A percentile compares a stretch with the other conserved stretches of the same genome.
phyloP scores from a whole-genome alignment of 2,888 invertebrate genomes.

The Chloroclystis v-ata region DNA sequence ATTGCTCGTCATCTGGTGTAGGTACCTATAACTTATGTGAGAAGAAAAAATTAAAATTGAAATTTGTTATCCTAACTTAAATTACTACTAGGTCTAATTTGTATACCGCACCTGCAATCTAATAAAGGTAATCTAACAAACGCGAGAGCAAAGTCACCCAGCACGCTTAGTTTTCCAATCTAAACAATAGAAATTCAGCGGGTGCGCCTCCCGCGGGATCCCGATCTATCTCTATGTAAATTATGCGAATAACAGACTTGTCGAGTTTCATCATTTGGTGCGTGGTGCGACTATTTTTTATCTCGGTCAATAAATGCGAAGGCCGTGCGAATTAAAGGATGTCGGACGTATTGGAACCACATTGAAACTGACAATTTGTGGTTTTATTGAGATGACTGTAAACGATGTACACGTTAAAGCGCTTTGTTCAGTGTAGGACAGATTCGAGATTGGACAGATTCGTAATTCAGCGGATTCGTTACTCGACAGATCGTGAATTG shows the following conservation, averaged over 20 bases:
- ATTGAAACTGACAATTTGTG: no score
- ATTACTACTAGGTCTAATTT: not conserved
- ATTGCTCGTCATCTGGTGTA: no score
- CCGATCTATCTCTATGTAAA: constrained; percentile 77
- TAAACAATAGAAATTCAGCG: constrained; percentile 78
- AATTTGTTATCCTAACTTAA: no score
- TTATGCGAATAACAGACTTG: constrained; percentile 73
- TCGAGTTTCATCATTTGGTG: constrained; percentile 63
- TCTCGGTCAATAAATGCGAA: constrained; percentile 34
- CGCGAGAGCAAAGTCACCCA: constrained; percentile 68
- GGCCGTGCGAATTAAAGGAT: constrained; percentile 26
- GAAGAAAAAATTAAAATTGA: no score
- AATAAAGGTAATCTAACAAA: constrained; percentile 70
- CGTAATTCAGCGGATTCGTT: no score
- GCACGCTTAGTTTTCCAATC: constrained; percentile 76
- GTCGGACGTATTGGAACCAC: no score
- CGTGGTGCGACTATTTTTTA: constrained; percentile 46
- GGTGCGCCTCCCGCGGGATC: constrained; percentile 71
- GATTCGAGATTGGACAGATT: no score
- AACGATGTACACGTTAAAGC: no score
- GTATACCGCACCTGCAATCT: constrained; percentile 46
- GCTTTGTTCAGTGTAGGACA: no score
- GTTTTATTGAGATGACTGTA: no score
- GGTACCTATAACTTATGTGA: no score
- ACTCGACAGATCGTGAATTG: no score